phyloP scores from a whole-genome alignment of 2,888 invertebrate genomes.

The Phyllotreta cruciferae region DNA sequence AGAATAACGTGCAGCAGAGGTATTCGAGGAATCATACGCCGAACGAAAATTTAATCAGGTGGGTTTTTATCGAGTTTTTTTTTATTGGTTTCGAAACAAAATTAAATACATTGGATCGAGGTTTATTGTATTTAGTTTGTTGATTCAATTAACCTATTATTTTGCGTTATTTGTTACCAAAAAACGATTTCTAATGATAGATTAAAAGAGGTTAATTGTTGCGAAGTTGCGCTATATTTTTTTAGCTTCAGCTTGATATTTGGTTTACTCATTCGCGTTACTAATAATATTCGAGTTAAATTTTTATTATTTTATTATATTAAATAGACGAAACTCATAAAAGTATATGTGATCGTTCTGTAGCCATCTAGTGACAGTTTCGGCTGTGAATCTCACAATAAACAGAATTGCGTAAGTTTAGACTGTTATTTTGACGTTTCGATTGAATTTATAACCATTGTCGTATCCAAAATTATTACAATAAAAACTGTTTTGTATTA shows the following conservation, averaged over 20 bases:
- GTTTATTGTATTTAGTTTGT: no score
- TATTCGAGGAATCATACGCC: conserved; percentile 70
- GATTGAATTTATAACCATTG: no score
- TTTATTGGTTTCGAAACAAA: conserved; percentile 23
- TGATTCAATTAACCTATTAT: no score
- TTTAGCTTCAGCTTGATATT: background rate
- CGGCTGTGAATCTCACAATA: conserved; percentile 90
- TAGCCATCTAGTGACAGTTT: conserved; percentile 93
- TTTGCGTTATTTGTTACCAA: no score
- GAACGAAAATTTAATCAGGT: conserved; percentile 78
- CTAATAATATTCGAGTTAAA: conserved; percentile 4
- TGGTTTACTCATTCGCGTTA: background rate
- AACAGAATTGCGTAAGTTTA: conserved; percentile 90
- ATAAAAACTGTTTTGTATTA: no score
- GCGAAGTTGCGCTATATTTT: background rate
- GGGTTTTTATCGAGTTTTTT: conserved; percentile 47
- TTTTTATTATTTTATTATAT: conserved; percentile 24
- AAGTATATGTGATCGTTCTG: conserved; percentile 58
- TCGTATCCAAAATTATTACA: no score
- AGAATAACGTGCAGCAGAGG: conserved; percentile 66
- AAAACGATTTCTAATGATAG: no score
- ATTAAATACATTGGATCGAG: no score
- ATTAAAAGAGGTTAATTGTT: no score
- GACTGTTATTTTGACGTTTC: conserved; percentile 8
- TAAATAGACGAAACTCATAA: conserved; percentile 25